A percentile compares a stretch with the other conserved stretches of the same genome.
Evolutionary conservation across 1,140 invertebrate species (phyloP).

Genomic region (Monomorium pharaonis): DNA sequence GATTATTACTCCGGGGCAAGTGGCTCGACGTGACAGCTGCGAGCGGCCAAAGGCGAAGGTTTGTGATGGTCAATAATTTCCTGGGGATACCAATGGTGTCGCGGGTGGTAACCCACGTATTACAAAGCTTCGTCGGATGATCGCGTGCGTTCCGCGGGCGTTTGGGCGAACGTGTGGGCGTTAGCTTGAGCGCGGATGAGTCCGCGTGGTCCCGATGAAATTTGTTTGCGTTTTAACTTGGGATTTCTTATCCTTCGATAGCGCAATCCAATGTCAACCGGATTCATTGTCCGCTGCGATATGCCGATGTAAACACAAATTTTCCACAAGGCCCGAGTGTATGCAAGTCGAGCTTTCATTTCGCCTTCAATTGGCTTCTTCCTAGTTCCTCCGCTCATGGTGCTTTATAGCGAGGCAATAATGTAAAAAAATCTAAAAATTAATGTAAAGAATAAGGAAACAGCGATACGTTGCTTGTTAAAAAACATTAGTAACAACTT

Average conservation of each 20-base stretch:
- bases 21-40: conserved; percentile 33
- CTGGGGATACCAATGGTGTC: conserved; percentile 59
- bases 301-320: conserved; percentile 1
- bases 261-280: not conserved
- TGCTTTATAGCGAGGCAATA: not conserved
- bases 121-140: conserved; percentile 60
- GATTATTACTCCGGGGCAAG: conserved; percentile 1
- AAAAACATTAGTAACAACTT: not conserved
- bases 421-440: not conserved
- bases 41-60: conserved; percentile 35
- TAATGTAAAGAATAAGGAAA: not conserved
- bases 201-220: conserved; percentile 45
- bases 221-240: conserved; percentile 63
- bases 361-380: not conserved
- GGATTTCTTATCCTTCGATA: conserved; percentile 36
- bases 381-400: not conserved
- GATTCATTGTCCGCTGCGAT: conserved; percentile 3
- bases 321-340: not conserved
- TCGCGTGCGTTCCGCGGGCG: conserved; percentile 53
- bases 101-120: conserved; percentile 65
- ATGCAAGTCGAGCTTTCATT: not conserved
- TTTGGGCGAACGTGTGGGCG: conserved; percentile 61
- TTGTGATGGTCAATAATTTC: conserved; percentile 71
- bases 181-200: conserved; percentile 59
- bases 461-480: not conserved